A percentile compares a stretch with the other conserved stretches of the same genome.
phyloP scores from a whole-genome alignment of 1,140 invertebrate species.

The Caenorhabditis inopinata region DNA sequence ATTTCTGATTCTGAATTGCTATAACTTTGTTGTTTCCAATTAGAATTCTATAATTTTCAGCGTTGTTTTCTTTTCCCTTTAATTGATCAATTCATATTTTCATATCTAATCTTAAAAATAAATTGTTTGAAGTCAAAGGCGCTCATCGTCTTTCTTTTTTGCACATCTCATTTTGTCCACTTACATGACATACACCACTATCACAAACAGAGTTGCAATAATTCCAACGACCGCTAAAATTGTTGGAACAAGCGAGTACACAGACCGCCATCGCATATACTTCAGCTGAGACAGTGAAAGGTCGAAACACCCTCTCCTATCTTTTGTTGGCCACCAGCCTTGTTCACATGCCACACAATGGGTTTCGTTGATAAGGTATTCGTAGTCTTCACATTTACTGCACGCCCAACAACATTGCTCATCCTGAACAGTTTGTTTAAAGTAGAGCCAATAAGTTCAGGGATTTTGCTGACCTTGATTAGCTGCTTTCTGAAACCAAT shows the following conservation, averaged over 20 bases:
- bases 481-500: constrained; percentile 62
- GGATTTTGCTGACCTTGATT: constrained; percentile 55
- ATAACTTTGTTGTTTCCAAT: too few species aligned
- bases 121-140: too few species aligned
- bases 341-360: constrained; percentile 73
- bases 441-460: neutral
- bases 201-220: constrained; percentile 69
- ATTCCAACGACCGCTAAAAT: constrained; percentile 71
- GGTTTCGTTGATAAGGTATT: constrained; percentile 72
- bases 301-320: constrained; percentile 67
- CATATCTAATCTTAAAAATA: too few species aligned
- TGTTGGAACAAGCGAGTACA: constrained; percentile 71
- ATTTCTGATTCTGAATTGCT: too few species aligned
- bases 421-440: constrained; percentile 53
- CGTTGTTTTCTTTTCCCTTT: too few species aligned
- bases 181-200: constrained; percentile 67
- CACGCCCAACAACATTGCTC: constrained; percentile 68
- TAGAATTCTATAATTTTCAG: too few species aligned
- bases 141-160: too few species aligned
- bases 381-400: constrained; percentile 72
- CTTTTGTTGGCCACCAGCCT: constrained; percentile 67
- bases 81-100: too few species aligned
- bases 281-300: constrained; percentile 68
- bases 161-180: neutral
- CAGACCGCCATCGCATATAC: constrained; percentile 71